Base-by-base conservation (phyloP, 1,140 invertebrate genomes). In the Ganaspis sp. region DNA sequence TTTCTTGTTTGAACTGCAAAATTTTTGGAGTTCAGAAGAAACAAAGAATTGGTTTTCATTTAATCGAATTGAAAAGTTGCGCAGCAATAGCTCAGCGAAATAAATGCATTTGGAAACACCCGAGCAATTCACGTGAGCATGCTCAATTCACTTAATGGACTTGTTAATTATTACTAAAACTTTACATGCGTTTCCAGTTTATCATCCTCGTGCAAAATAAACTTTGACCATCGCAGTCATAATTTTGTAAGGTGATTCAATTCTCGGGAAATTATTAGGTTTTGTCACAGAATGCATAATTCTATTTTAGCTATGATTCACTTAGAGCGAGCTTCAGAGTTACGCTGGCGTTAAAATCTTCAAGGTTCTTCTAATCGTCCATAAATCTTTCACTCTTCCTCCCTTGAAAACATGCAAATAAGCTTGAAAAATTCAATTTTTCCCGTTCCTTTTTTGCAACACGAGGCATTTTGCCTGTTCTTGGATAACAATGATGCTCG, bases 91-190 rank as follows among this genome's bases (percentile, higher is more conserved):
- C 8, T 54, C 53, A 26, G 58, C 11, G n/a, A 64, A 64, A 29
- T 29, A 64, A 64, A 29, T 49, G 45, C 45, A 34, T 64, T 29
- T 26, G 1, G 8, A 64, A 64, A 29, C 23, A 8, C 23, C 12
- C 26, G 26, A 64, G 58, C 23, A 6, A 64, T 34, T 54, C 53
- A 49, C 15, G 45, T n/a, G 15, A 49, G 45, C 11, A 19, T 11
- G 53, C 19, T 64, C 58, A 64, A 29, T 64, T 64, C 26, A 26
- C 58, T 64, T 64, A 64, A 64, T 64, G 58, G 26, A 64, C 23
- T 64, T 64, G 58, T 64, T 64, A 34, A 64, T 64, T 29, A 64
- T 64, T 64, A 15, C 11, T 5, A 64, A 64, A 64, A 29, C 19
- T 54, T 23, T 9, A 64, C 23, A 64, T 12, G 23, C 15, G 26